These are phyloP conservation scores for Popillia japonica DNA, from an alignment of 1,140 invertebrate species.

Conservation along the genomic window DNA sequence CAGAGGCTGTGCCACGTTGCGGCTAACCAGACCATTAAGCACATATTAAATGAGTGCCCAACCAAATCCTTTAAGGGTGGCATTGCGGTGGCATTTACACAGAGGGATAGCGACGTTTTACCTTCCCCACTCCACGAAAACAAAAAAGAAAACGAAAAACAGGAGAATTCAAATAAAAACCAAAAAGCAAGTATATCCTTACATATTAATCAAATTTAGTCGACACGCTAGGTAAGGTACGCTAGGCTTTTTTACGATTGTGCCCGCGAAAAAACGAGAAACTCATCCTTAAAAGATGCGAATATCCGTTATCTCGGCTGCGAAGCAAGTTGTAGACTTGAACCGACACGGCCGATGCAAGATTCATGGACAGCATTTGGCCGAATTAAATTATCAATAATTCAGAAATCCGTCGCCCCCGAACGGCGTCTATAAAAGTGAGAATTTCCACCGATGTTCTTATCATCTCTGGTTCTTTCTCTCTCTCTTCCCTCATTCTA, in stretches of 20 bases:
- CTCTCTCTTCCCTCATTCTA: background rate
- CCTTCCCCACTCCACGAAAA: too few species aligned
- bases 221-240: background rate
- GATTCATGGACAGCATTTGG: slow-evolving; percentile 15
- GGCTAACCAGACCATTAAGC: too few species aligned
- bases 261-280: background rate
- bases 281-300: slow-evolving; percentile 5
- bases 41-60: too few species aligned
- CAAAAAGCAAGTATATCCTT: background rate
- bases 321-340: background rate
- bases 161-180: background rate
- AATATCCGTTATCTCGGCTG: background rate
- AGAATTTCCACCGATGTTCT: slow-evolving; percentile 1
- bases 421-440: slow-evolving; percentile 10
- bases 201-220: slow-evolving; percentile 11
- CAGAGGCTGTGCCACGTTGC: too few species aligned
- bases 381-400: slow-evolving; percentile 32
- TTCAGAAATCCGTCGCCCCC: slow-evolving; percentile 21
- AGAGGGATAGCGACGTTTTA: too few species aligned
- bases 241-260: slow-evolving; percentile 1
- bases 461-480: background rate
- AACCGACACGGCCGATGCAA: slow-evolving; percentile 9
- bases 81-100: too few species aligned
- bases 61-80: too few species aligned
- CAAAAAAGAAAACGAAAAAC: too few species aligned